Conservation (phyloP, 2,888 invertebrate species). For the Kuschelorhynchus macadamiae region DNA sequence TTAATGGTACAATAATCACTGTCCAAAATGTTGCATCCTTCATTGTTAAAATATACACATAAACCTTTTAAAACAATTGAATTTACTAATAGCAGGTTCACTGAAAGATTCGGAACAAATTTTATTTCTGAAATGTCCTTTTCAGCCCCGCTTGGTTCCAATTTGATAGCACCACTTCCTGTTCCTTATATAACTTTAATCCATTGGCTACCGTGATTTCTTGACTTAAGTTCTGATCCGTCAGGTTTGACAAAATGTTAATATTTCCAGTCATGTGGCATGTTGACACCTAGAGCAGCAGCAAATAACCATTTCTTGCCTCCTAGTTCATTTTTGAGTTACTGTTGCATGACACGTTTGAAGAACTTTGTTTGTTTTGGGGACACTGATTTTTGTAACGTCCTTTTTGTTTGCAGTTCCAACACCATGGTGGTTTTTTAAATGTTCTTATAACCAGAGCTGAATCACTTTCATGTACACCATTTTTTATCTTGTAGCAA, state of each 20-base stretch:
- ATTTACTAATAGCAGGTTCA: slow-evolving; percentile 53
- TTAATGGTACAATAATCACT: slow-evolving; percentile 9
- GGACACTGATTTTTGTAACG: background rate
- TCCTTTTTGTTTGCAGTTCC: slow-evolving; percentile 6
- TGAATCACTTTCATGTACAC: slow-evolving; percentile 4
- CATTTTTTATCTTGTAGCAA: slow-evolving; percentile 38
- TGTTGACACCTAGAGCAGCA: too few relatives aligned
- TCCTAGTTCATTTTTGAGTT: too few relatives aligned
- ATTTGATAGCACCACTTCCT: background rate
- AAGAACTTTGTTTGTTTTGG: background rate
- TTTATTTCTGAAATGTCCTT: background rate
- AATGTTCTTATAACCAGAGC: slow-evolving; percentile 7
- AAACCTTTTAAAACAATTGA: slow-evolving; percentile 48
- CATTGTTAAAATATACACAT: slow-evolving; percentile 44
- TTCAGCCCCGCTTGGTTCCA: background rate
- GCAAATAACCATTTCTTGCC: too few relatives aligned
- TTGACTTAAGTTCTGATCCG: too few relatives aligned
- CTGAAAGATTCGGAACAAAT: too few relatives aligned
- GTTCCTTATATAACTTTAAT: too few relatives aligned
- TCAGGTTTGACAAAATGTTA: background rate
- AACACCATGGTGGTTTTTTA: slow-evolving; percentile 32
- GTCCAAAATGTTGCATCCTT: slow-evolving; percentile 42
- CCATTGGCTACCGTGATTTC: too few relatives aligned
- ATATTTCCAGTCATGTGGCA: too few relatives aligned
- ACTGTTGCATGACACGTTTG: too few relatives aligned